A percentile compares a stretch with the other conserved stretches of the same genome.
phyloP scores from a whole-genome alignment of 2,113 vertebrate species.

The Patagioenas fasciata region DNA sequence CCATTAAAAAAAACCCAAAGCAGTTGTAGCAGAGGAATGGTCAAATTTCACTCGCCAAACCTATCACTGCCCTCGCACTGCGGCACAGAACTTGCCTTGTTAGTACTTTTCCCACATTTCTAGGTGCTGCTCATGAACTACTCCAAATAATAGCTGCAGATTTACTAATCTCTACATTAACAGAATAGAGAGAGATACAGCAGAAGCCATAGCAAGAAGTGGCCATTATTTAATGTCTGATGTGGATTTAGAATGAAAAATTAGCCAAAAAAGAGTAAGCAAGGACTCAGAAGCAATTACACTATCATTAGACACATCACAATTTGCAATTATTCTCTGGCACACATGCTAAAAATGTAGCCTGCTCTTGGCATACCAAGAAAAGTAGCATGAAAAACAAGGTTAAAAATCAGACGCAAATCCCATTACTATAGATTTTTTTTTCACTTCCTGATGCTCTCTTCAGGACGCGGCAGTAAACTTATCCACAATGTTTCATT shows the following conservation, averaged over 20 bases:
- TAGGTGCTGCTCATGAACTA: not conserved
- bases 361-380: not conserved
- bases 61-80: not conserved
- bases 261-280: not conserved
- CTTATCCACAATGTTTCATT: conserved; percentile 7
- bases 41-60: not conserved
- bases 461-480: not conserved
- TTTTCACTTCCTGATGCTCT: conserved; percentile 9
- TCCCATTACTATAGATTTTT: conserved; percentile 3
- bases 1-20: not conserved
- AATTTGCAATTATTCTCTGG: conserved; percentile 22
- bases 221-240: not conserved
- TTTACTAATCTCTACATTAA: not conserved
- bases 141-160: not conserved
- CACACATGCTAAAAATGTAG: not conserved
- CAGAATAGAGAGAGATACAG: not conserved
- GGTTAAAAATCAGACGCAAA: conserved; percentile 14
- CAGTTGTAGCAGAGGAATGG: not conserved
- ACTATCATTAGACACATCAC: not conserved
- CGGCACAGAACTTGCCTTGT: not conserved
- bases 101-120: not conserved
- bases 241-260: conserved; percentile 28
- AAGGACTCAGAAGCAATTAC: conserved; percentile 11
- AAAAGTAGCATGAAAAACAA: not conserved
- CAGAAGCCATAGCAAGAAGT: not conserved